Conservation (phyloP, 2,888 invertebrate genomes). For the Melieria picta region DNA sequence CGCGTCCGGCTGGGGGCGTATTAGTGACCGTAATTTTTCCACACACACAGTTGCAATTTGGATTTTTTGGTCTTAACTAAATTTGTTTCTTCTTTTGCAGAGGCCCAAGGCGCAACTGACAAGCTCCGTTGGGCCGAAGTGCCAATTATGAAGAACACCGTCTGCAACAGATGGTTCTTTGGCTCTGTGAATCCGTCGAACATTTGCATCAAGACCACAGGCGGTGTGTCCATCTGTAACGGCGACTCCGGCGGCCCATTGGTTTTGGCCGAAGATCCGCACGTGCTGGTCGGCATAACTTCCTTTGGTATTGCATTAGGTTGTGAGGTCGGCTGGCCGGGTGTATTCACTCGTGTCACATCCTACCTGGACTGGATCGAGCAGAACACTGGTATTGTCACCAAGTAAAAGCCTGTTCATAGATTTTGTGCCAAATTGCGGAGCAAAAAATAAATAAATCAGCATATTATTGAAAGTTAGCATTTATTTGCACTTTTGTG, state of each 20-base stretch:
- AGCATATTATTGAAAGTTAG: too few species aligned
- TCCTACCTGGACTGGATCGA: conserved; percentile 60
- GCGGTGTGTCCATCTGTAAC: conserved; percentile 45
- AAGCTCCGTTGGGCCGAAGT: conserved; percentile 31
- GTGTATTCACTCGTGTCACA: conserved; percentile 60
- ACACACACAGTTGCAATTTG: too few species aligned
- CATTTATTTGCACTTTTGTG: too few species aligned
- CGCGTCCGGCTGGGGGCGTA: conserved; percentile 61
- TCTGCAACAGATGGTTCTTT: conserved; percentile 33
- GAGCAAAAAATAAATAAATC: too few species aligned
- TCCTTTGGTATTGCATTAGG: conserved; percentile 47
- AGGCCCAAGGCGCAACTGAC: conserved; percentile 17
- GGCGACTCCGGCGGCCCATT: conserved; percentile 49
- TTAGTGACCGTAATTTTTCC: conserved; percentile 42
- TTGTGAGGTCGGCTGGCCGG: conserved; percentile 58
- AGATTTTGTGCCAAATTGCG: too few species aligned
- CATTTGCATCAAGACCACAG: conserved; percentile 47
- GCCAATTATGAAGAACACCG: conserved; percentile 41
- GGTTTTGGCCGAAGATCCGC: not conserved
- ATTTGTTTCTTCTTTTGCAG: conserved; percentile 17
- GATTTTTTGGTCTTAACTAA: not conserved
- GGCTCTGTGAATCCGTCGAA: conserved; percentile 36
- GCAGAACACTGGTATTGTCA: conserved; percentile 45
- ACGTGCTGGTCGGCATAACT: conserved; percentile 45
- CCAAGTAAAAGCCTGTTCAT: conserved; percentile 26